Evolutionary conservation across 2,888 invertebrate species (phyloP).

Genomic region (Cephus pulcher): DNA sequence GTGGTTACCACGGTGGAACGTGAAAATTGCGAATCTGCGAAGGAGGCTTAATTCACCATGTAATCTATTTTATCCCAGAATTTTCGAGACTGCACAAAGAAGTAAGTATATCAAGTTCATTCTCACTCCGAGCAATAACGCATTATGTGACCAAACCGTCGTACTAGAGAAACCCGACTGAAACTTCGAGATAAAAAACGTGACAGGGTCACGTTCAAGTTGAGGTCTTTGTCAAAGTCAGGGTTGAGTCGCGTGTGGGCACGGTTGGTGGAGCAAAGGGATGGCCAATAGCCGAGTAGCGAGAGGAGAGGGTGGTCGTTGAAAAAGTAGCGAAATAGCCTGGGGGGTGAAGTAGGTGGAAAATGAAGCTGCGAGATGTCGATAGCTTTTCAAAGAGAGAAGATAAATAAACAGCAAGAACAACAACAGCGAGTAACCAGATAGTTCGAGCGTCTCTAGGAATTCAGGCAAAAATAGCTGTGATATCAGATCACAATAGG

Average conservation of each 20-base stretch:
- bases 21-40: neutral
- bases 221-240: neutral
- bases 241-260: neutral
- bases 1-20: neutral
- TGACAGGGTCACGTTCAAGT: no score
- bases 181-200: no score
- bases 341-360: neutral
- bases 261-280: neutral
- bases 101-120: no score
- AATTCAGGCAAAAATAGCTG: slow-evolving; percentile 50
- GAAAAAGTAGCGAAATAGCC: neutral
- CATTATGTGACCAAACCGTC: no score
- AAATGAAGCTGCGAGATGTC: neutral
- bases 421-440: neutral
- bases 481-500: slow-evolving; percentile 57
- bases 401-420: neutral
- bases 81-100: neutral
- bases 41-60: neutral
- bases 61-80: neutral
- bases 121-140: no score
- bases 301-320: neutral
- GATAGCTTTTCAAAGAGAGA: neutral
- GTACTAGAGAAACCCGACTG: no score
- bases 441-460: slow-evolving; percentile 19
- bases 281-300: neutral